Evolutionary conservation across 2,113 vertebrate species (phyloP), one percentile per base, ranked within the genome.

Genomic region (Cichladusa arquata): DNA sequence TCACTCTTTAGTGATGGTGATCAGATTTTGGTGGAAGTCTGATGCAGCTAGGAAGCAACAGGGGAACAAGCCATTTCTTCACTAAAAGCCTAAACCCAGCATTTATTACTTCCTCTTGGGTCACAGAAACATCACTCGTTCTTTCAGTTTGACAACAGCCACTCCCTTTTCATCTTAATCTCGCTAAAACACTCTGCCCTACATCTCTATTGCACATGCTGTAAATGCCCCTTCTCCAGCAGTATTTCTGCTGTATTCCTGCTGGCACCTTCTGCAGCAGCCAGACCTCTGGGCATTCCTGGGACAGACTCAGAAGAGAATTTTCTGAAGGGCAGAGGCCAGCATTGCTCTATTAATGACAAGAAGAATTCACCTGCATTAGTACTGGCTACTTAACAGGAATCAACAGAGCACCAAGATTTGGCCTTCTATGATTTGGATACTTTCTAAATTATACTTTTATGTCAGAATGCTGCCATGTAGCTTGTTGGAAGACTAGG

Each of bases 31-130:
- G 28, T 53, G 40, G 57, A 94, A 93, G 38, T 33, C 44, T 74
- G 28, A 65, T 22, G 26, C 12, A 65, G 70, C 82, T 81, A 26
- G 19, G 31, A 58, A 88, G 57, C 56, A 78, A 85, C 40, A 81
- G 19, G 48, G 42, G 69, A 93, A 81, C 40, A 92, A 90, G 36
- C 16, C n/a, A 48, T 61, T 90, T 85, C 76, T 64, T 56, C 51
- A 36, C 34, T 61, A 80, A 88, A 88, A 91, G 31, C 36, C 40
- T 79, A 64, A 95, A 91, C 0, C 0, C 20, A 65, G 57, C 7
- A 4, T 92, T 93, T 83, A 84, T 92, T 94, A 34, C 79, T 86
- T 95, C 79, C 85, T 88, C 18, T 73, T 73, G 74, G 66, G 88
- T 88, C 72, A 84, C 64, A 66, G 72, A 78, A 92, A 38, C 56